Base-by-base conservation (phyloP, 1,140 invertebrate genomes). In the Gonioctena quinquepunctata region DNA sequence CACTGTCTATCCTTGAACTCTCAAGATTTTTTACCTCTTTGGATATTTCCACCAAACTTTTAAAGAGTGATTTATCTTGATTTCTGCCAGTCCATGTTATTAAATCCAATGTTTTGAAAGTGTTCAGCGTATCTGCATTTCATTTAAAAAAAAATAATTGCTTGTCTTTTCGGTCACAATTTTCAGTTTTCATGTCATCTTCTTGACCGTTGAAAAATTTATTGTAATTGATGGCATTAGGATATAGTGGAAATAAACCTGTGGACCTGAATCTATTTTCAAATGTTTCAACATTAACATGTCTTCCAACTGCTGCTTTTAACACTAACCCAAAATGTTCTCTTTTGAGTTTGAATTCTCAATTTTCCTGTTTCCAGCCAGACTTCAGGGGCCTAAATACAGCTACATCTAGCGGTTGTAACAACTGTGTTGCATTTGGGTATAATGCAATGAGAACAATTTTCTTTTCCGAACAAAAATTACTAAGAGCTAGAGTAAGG, bases 371-470 rank as follows among this genome's bases (percentile, higher is more conserved):
- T n/a, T 76, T 70, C 81, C 81, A 84, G 6, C 23, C 13, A 33
- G 66, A 77, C 64, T 83, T 83, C 59, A 84, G 42, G 23, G 81
- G 79, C 6, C 71, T 60, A 72, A 84, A 84, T 69, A 83, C 78
- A 23, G 73, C 73, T 13, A 83, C 77, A 75, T 84, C 82, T 25
- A 83, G 63, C 6, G 83, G 81, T 68, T 84, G 83, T 8, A 71
- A 50, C 2, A 80, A 33, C 71, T 81, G 80, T 8, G 80, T 52
- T 52, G n/a, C 5, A 42, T 42, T 42, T 42, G 28, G 28, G 28
- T 42, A 42, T 42, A 52, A 52, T 52, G 3, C 6, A 21, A 52
- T 18, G n/a, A 52, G 49, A 52, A 52, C 28, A 85, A 84, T 22
- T 57, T 64, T 57, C 82, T 83, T 68, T 33, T 33, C 28, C 3